Conservation (phyloP, 1,140 invertebrate species). For the Rhagoletis pomonella region DNA sequence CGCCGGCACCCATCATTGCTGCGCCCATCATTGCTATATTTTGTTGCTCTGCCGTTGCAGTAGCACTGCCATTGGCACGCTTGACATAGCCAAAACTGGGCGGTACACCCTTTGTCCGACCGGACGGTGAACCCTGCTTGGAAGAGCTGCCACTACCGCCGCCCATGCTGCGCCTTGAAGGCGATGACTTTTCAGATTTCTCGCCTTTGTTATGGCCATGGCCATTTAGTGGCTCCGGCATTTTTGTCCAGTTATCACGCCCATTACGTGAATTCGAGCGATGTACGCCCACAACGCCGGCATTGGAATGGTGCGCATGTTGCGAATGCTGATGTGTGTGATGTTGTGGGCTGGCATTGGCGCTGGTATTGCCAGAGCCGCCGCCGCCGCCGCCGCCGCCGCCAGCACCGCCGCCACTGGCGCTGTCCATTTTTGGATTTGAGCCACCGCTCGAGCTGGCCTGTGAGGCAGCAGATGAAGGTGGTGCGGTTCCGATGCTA, state of each 20-base stretch:
- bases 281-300: constrained; percentile 24
- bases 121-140: constrained; percentile 74
- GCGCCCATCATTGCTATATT: constrained; percentile 71
- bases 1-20: constrained; percentile 73
- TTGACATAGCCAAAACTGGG: constrained; percentile 90
- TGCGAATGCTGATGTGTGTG: constrained; percentile 55
- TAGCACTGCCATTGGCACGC: constrained; percentile 78
- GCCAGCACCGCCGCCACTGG: constrained; percentile 55
- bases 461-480: constrained; percentile 69
- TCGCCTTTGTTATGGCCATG: constrained; percentile 67
- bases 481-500: constrained; percentile 70
- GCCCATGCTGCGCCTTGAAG: constrained; percentile 69
- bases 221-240: constrained; percentile 71
- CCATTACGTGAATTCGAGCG: constrained; percentile 69
- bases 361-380: constrained; percentile 56
- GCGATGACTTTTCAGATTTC: constrained; percentile 70
- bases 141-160: constrained; percentile 73
- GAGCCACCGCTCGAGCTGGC: constrained; percentile 67
- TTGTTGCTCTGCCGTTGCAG: constrained; percentile 76
- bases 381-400: constrained; percentile 11
- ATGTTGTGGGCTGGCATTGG: constrained; percentile 67
- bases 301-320: constrained; percentile 11
- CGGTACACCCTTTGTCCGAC: constrained; percentile 81
- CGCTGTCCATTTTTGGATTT: constrained; percentile 64
- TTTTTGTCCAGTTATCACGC: constrained; percentile 72